phyloP scores from a whole-genome alignment of 2,113 vertebrate species.

The Odontophorus gujanensis region DNA sequence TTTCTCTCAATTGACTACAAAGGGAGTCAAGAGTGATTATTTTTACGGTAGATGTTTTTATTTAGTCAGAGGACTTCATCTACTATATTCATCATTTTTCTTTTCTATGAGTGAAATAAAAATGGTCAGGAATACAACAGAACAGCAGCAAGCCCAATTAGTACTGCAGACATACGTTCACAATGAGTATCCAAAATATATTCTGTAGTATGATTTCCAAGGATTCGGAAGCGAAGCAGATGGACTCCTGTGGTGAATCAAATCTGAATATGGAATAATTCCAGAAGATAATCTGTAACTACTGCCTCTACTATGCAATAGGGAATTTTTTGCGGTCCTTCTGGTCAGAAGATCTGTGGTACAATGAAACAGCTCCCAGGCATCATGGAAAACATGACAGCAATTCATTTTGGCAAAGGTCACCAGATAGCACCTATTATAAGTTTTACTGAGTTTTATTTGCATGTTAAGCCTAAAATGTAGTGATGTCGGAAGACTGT shows the following conservation, averaged over 20 bases:
- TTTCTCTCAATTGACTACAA: neutral
- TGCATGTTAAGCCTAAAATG: neutral
- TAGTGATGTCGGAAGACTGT: neutral
- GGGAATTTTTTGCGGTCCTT: neutral
- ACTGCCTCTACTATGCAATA: neutral
- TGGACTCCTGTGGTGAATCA: neutral
- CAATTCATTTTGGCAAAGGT: neutral
- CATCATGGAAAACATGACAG: neutral
- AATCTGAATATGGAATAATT: neutral
- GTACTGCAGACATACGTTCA: neutral
- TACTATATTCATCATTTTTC: neutral
- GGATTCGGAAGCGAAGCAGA: neutral
- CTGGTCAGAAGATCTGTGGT: neutral
- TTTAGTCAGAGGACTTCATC: neutral
- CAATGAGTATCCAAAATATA: neutral
- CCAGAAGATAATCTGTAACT: fast-evolving
- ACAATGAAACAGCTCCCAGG: neutral
- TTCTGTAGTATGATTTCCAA: neutral
- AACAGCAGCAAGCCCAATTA: neutral
- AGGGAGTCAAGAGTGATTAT: neutral
- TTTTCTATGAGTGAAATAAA: neutral
- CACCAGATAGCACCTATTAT: neutral
- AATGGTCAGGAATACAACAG: neutral
- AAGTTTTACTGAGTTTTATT: neutral
- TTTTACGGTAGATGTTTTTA: conserved; percentile 7